These are phyloP conservation scores for Noctua janthe DNA, from an alignment of 2,888 invertebrate genomes.

Conservation along the genomic window DNA sequence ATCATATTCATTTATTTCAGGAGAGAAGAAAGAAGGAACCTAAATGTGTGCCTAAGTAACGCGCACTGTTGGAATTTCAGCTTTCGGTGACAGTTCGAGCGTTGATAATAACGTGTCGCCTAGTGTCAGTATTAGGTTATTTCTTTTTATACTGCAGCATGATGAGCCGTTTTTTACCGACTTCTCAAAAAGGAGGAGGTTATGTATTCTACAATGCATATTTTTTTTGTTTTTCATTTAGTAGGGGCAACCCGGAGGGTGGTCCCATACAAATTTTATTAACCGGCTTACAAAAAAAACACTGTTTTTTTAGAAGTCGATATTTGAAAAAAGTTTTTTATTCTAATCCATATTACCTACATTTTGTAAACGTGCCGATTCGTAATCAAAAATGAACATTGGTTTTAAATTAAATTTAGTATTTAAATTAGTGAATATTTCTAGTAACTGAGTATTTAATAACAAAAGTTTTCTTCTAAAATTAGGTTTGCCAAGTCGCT, in stretches of 20 bases:
- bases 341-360: too few species aligned
- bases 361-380: background rate
- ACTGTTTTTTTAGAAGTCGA: too few species aligned
- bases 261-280: too few species aligned
- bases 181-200: too few species aligned
- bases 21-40: too few species aligned
- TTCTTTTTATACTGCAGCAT: background rate
- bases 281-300: too few species aligned
- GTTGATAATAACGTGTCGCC: background rate
- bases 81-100: background rate
- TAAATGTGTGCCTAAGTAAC: background rate
- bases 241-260: too few species aligned
- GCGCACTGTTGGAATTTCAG: background rate
- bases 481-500: constrained; percentile 7
- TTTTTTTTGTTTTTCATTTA: too few species aligned
- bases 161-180: background rate
- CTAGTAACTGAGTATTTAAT: constrained; percentile 1
- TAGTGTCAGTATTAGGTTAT: background rate
- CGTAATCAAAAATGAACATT: background rate
- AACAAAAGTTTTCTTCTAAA: constrained; percentile 20
- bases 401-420: background rate
- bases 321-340: too few species aligned
- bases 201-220: too few species aligned
- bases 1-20: too few species aligned
- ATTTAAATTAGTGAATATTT: background rate